phyloP scores from a whole-genome alignment of 2,888 invertebrate species.

The Sabatieria punctata region DNA sequence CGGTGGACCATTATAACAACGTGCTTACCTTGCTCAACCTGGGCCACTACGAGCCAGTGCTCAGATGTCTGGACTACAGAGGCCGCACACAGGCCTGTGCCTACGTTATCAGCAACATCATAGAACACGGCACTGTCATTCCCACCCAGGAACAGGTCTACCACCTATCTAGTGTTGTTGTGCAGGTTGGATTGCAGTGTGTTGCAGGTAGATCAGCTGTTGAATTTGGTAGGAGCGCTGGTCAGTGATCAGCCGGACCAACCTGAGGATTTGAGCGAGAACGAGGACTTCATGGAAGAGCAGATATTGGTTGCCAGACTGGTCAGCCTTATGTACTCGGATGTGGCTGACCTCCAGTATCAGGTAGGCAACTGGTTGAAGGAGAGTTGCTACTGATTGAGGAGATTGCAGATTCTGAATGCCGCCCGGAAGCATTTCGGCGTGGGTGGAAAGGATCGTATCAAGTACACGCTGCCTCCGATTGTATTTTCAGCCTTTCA shows the following conservation, averaged over 20 bases:
- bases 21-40: slow-evolving; percentile 67
- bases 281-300: slow-evolving; percentile 82
- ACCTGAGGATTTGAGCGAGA: slow-evolving; percentile 29
- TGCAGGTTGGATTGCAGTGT: neutral
- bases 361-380: slow-evolving; percentile 25
- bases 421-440: slow-evolving; percentile 72
- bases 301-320: slow-evolving; percentile 65
- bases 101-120: slow-evolving; percentile 64
- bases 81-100: slow-evolving; percentile 62
- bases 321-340: slow-evolving; percentile 37
- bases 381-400: slow-evolving; percentile 34
- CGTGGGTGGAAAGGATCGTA: slow-evolving; percentile 68
- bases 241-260: slow-evolving; percentile 68
- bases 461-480: slow-evolving; percentile 78
- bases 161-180: slow-evolving; percentile 6
- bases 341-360: slow-evolving; percentile 44
- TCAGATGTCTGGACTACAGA: slow-evolving; percentile 69
- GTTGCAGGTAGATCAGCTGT: slow-evolving; percentile 50
- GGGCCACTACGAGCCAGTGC: slow-evolving; percentile 64
- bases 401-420: slow-evolving; percentile 64
- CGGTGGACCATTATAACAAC: slow-evolving; percentile 83
- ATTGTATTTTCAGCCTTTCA: slow-evolving; percentile 81
- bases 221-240: slow-evolving; percentile 63
- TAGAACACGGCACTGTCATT: slow-evolving; percentile 67
- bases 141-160: slow-evolving; percentile 71